phyloP scores from a whole-genome alignment of 2,797 vertebrate genomes.

The Triplophysa bombifrons region DNA sequence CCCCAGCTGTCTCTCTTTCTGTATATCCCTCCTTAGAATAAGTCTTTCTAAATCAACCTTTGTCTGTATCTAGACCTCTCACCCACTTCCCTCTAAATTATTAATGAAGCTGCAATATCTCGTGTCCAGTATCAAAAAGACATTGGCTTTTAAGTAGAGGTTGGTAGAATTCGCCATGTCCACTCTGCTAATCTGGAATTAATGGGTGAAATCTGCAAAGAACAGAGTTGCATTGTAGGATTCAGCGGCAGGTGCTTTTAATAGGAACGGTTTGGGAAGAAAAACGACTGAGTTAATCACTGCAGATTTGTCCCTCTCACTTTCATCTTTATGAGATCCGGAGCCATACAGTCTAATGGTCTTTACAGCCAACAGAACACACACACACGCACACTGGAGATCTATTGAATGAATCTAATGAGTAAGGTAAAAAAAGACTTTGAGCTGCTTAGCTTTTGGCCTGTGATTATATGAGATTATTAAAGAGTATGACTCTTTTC shows the following conservation, averaged over 20 bases:
- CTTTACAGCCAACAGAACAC: slow-evolving; percentile 45
- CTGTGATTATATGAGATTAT: slow-evolving; percentile 45
- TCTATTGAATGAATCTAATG: slow-evolving; percentile 46
- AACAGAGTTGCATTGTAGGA: slow-evolving; percentile 64
- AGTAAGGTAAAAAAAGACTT: slow-evolving; percentile 46
- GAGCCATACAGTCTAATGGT: slow-evolving; percentile 56
- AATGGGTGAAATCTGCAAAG: slow-evolving; percentile 59
- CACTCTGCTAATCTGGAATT: slow-evolving; percentile 63
- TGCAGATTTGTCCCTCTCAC: slow-evolving; percentile 63
- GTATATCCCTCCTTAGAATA: slow-evolving; percentile 16
- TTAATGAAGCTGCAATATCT: background rate
- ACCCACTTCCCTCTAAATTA: background rate
- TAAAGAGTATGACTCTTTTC: slow-evolving; percentile 19
- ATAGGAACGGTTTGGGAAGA: slow-evolving; percentile 55
- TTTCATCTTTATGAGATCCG: slow-evolving; percentile 64
- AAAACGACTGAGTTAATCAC: slow-evolving; percentile 64
- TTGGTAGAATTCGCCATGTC: slow-evolving; percentile 33
- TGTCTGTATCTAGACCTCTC: slow-evolving; percentile 38
- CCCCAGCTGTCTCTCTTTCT: slow-evolving; percentile 13
- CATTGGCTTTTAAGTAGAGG: slow-evolving; percentile 38
- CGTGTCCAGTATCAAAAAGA: slow-evolving; percentile 7
- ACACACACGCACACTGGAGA: slow-evolving; percentile 9
- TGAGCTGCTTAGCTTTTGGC: slow-evolving; percentile 52
- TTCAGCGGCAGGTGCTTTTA: slow-evolving; percentile 56
- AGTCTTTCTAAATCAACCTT: slow-evolving; percentile 41